Evolutionary conservation across 1,140 invertebrate genomes (phyloP).

Genomic region (Rhagoletis zephyria): DNA sequence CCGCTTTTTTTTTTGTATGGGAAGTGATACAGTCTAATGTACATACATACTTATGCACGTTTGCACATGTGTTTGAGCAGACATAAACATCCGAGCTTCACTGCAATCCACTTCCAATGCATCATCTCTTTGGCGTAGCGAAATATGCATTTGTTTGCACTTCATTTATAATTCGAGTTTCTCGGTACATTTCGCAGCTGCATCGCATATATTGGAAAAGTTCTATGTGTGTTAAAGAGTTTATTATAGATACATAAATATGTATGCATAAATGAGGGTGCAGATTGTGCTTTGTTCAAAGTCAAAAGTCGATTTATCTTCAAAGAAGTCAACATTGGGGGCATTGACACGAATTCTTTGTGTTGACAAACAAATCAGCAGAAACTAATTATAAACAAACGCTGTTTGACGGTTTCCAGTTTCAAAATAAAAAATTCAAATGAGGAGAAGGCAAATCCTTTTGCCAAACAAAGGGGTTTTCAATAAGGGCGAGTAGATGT

Average conservation of each 20-base stretch:
- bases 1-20: too few relatives aligned
- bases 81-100: background rate
- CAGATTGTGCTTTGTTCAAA: background rate
- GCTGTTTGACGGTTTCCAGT: too few relatives aligned
- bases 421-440: too few relatives aligned
- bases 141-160: constrained; percentile 13
- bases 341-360: background rate
- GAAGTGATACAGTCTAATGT: too few relatives aligned
- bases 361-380: background rate
- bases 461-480: too few relatives aligned
- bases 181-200: background rate
- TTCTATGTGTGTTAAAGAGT: background rate
- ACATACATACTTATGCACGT: background rate
- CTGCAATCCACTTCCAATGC: background rate
- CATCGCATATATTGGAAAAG: too few relatives aligned
- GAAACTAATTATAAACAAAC: too few relatives aligned
- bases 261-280: background rate
- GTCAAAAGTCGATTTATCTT: background rate
- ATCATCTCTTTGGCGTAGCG: background rate
- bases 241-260: background rate
- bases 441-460: too few relatives aligned
- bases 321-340: background rate
- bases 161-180: constrained; percentile 28
- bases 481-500: too few relatives aligned
- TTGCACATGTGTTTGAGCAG: background rate